These are phyloP conservation scores for Gobio gobio DNA, from an alignment of 2,113 vertebrate species.

Conservation along the genomic window DNA sequence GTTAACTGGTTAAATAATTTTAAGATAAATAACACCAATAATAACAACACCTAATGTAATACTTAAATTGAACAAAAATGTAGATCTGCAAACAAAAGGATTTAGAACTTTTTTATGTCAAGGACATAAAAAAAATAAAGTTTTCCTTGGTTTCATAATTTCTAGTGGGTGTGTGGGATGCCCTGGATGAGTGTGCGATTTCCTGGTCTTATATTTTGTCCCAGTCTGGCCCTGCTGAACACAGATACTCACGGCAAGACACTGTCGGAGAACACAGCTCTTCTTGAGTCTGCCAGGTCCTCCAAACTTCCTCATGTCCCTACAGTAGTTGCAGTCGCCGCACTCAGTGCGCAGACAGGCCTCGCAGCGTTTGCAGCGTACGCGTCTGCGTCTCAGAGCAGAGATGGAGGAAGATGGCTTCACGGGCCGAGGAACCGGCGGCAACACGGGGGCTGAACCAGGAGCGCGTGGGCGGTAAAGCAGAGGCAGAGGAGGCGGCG, in stretches of 20 bases:
- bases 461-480: conserved; percentile 71
- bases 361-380: conserved; percentile 91
- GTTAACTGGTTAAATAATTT: no score
- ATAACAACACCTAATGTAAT: no score
- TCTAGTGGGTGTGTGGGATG: no score
- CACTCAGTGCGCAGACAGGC: conserved; percentile 91
- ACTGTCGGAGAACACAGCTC: conserved; percentile 89
- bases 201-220: no score
- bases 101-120: no score
- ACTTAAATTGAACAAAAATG: no score
- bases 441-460: conserved; percentile 72
- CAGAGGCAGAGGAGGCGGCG: conserved; percentile 60
- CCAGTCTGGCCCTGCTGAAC: neutral
- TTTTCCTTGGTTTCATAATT: no score
- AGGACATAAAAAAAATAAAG: no score
- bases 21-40: no score
- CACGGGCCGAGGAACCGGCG: conserved; percentile 66
- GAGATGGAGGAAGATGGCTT: conserved; percentile 86
- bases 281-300: conserved; percentile 95
- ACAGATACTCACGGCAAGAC: conserved; percentile 83
- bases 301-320: conserved; percentile 95
- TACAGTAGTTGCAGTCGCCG: conserved; percentile 91
- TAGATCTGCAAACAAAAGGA: no score
- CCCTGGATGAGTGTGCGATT: no score
- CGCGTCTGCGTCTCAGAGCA: conserved; percentile 85